phyloP scores from a whole-genome alignment of 1,140 invertebrate species.

The Rhopalosiphum maidis region DNA sequence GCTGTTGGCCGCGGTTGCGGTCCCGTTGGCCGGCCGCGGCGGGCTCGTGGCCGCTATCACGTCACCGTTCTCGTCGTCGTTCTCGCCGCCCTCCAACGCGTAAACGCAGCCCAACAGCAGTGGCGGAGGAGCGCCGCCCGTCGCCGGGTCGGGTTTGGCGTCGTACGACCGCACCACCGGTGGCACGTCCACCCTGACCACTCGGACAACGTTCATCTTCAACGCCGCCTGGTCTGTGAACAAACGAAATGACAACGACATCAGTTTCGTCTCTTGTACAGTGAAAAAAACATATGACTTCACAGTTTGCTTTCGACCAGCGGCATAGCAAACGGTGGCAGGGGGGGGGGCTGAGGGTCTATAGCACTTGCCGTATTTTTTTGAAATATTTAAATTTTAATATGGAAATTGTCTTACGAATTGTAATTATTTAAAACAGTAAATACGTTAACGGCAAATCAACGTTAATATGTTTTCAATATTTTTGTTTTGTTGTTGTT shows the following conservation, averaged over 20 bases:
- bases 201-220: constrained; percentile 1
- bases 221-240: background rate
- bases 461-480: too few relatives aligned
- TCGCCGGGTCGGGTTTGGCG: background rate
- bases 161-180: constrained; percentile 23
- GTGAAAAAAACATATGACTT: too few relatives aligned
- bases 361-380: too few relatives aligned
- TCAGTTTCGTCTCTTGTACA: background rate
- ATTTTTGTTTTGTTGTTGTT: too few relatives aligned
- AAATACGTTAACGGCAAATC: too few relatives aligned
- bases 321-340: too few relatives aligned
- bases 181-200: constrained; percentile 39
- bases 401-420: too few relatives aligned
- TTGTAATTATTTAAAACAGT: too few relatives aligned
- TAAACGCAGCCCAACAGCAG: constrained; percentile 30
- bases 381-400: too few relatives aligned
- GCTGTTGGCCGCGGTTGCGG: background rate
- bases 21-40: background rate
- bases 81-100: constrained; percentile 31
- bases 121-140: background rate
- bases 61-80: constrained; percentile 27
- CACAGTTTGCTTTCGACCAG: too few relatives aligned
- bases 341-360: too few relatives aligned
- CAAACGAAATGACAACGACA: background rate
- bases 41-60: background rate